phyloP scores from a whole-genome alignment of 2,797 vertebrate genomes.

The Tragelaphus eurycerus region DNA sequence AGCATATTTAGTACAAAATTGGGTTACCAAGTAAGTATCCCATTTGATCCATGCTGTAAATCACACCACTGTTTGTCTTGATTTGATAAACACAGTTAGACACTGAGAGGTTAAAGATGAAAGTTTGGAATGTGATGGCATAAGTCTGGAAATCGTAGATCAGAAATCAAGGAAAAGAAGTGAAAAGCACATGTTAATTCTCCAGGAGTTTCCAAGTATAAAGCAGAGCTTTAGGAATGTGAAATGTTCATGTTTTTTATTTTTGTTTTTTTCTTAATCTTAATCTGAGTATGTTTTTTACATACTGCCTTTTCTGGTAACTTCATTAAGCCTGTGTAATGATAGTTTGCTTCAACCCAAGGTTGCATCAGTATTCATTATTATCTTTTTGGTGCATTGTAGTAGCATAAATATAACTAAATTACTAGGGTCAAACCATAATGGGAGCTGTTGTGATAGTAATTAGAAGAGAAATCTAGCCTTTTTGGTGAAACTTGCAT shows the following conservation, averaged over 20 bases:
- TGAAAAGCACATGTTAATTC: background rate
- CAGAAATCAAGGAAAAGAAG: background rate
- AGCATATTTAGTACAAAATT: background rate
- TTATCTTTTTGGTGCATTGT: constrained; percentile 62
- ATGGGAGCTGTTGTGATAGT: constrained; percentile 39
- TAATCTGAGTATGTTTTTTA: constrained; percentile 46
- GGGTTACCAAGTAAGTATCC: background rate
- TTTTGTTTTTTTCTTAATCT: background rate
- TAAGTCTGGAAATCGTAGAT: constrained; percentile 9
- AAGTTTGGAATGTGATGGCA: background rate
- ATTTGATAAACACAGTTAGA: constrained; percentile 9
- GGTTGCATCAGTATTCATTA: constrained; percentile 45
- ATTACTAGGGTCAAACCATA: constrained; percentile 62
- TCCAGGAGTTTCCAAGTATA: constrained; percentile 15
- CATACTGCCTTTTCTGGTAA: constrained; percentile 70
- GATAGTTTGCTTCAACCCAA: constrained; percentile 42
- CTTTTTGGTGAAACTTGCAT: constrained; percentile 67
- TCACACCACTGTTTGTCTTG: background rate
- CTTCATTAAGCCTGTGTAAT: constrained; percentile 62
- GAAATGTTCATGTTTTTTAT: constrained; percentile 30
- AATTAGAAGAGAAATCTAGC: constrained; percentile 68
- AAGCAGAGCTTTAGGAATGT: constrained; percentile 49
- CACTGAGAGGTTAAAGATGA: background rate
- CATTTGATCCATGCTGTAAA: background rate
- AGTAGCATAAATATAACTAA: constrained; percentile 61